A percentile compares a stretch with the other conserved stretches of the same genome.
Evolutionary conservation across 2,113 vertebrate genomes (phyloP).

Genomic region (Otus sunia): DNA sequence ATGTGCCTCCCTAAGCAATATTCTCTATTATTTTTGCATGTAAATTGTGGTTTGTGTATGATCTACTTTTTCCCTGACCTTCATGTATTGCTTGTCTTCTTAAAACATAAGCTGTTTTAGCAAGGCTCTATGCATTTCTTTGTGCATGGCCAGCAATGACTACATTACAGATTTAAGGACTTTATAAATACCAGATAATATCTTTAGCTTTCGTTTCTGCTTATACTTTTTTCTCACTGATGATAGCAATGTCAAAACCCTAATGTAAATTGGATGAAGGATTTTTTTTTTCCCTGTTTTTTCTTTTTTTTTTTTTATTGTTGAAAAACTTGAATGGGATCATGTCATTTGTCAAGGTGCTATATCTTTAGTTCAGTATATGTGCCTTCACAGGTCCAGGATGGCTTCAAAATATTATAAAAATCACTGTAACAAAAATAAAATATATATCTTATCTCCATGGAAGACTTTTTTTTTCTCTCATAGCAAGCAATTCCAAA

Average conservation of each 20-base stretch:
- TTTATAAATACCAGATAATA: background rate
- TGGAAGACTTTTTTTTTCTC: background rate
- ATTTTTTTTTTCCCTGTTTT: rapidly evolving
- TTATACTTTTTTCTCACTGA: background rate
- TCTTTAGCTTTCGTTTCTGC: background rate
- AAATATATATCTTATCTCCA: background rate
- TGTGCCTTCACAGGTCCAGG: rapidly evolving
- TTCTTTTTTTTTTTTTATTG: background rate
- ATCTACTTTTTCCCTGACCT: background rate
- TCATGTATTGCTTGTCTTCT: background rate
- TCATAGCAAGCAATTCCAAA: background rate
- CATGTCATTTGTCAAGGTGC: background rate
- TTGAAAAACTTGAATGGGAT: background rate
- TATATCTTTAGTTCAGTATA: background rate
- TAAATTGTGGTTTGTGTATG: background rate
- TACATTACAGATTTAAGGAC: background rate
- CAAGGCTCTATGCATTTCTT: background rate
- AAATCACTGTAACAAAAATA: background rate
- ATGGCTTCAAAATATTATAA: background rate
- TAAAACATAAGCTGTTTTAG: background rate
- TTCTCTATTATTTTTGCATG: background rate
- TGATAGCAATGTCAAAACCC: background rate
- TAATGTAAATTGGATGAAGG: background rate
- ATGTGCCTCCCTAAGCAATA: background rate
- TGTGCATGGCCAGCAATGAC: background rate